A percentile compares a stretch with the other conserved stretches of the same genome.
These are phyloP conservation scores for Pristionchus japonicus DNA, from an alignment of 2,888 invertebrate genomes.

Conservation along the genomic window DNA sequence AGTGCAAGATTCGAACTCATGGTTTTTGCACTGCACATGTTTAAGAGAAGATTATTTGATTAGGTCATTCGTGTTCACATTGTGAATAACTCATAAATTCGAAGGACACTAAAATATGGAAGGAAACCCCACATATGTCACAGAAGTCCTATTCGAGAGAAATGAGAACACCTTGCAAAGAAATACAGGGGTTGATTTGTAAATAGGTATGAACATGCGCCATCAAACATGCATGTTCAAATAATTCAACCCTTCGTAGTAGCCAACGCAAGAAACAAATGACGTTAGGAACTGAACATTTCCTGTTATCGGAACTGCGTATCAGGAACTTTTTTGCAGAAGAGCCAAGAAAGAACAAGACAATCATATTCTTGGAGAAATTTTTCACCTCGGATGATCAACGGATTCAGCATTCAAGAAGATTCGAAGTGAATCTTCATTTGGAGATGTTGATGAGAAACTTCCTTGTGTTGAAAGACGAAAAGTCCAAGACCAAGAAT, in stretches of 20 bases:
- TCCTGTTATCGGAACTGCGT: not conserved
- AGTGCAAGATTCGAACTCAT: not conserved
- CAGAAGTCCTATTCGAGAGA: not conserved
- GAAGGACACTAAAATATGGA: not conserved
- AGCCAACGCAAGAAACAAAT: too few species aligned
- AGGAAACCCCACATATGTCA: not conserved
- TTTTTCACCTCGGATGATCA: constrained; percentile 62
- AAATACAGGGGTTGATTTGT: not conserved
- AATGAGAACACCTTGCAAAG: not conserved
- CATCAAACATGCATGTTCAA: too few species aligned
- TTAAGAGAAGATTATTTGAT: not conserved
- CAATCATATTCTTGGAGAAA: too few species aligned
- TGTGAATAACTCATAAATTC: not conserved
- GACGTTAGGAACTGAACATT: not conserved
- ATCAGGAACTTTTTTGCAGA: not conserved
- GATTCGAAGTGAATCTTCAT: constrained; percentile 59
- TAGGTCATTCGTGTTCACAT: not conserved
- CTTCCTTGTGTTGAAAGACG: constrained; percentile 24
- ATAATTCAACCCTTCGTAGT: too few species aligned
- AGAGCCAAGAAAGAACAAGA: not conserved
- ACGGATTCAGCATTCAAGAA: constrained; percentile 66
- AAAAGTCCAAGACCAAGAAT: constrained; percentile 77
- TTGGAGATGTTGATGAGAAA: not conserved
- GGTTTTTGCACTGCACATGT: not conserved
- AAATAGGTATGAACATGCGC: not conserved